Percentiles rank a stretch among this genome's conserved stretches.
These are phyloP conservation scores for Carollia perspicillata DNA, from an alignment of 2,113 vertebrate species.

Conservation along the genomic window DNA sequence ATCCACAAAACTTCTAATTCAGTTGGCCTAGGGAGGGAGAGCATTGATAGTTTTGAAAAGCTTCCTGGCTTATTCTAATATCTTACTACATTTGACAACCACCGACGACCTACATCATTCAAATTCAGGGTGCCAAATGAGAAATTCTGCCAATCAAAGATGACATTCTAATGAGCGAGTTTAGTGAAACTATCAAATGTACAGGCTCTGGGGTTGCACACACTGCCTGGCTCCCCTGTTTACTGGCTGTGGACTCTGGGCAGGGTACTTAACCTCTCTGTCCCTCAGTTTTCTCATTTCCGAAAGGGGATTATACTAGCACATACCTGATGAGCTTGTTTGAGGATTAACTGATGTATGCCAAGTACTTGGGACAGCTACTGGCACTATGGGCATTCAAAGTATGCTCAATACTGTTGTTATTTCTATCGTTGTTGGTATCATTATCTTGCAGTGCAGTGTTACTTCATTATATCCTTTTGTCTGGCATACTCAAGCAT, in stretches of 20 bases:
- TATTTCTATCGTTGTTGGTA: not conserved
- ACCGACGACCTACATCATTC: not conserved
- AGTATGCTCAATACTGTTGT: not conserved
- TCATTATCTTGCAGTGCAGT: not conserved
- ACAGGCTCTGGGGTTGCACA: not conserved
- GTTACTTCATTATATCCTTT: not conserved
- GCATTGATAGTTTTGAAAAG: not conserved
- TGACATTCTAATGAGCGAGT: not conserved
- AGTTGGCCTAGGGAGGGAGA: not conserved
- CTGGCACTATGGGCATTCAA: not conserved
- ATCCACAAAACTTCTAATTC: not conserved
- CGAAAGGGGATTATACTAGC: not conserved
- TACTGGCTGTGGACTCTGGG: not conserved
- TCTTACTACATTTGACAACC: not conserved
- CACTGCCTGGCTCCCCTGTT: not conserved
- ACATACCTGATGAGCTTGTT: not conserved
- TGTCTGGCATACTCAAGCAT: not conserved
- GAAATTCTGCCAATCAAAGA: not conserved
- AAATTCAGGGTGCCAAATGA: not conserved
- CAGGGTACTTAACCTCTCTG: not conserved
- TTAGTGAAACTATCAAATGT: not conserved
- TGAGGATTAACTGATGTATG: not conserved
- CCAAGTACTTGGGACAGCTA: not conserved
- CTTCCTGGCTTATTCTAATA: not conserved
- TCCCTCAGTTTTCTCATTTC: not conserved